Base-by-base conservation (phyloP, 2,888 invertebrate genomes). In the Pomacea canaliculata region DNA sequence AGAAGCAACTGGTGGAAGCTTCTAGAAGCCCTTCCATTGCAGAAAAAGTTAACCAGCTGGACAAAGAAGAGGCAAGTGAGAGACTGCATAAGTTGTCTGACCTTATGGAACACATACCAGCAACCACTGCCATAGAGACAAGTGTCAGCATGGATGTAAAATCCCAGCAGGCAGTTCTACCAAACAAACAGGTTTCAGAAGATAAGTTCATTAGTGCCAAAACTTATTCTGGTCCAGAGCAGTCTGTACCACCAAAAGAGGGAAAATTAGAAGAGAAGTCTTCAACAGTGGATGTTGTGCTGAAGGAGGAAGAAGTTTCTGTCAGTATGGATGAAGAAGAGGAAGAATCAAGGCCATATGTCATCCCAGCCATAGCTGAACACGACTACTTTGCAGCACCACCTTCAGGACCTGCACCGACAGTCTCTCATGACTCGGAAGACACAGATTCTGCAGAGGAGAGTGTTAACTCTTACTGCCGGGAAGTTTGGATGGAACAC, bases 301-400 rank as follows among this genome's bases (percentile, higher is more conserved):
- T 75, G 76, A 82, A 84, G 16, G 81, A 78, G 46, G 80, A 82
- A 27, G 78, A 76, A 18, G 80, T 80, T 65, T 74, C 75, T 16
- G 82, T 79, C 62, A 80, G 82, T n/a, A 81, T 78, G 48, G 77
- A 78, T 10, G 76, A 73, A 37, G 79, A 76, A 19, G 80, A 76
- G 27, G 75, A 73, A 69, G 78, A 80, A 10, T 68, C 70, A n/a
- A 76, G 76, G 19, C 78, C 78, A 37, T 77, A 80, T 27, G 60
- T 80, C 16, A 81, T 79, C 49, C 80, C 78, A 46, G 81, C 80
- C 70, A 84, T 87, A 37, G 85, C 86, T 1, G 90, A 90, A 76
- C 90, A 90, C 83, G 89, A 89, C 72, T 90, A 90, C 80, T 88
- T 87, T 78, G 86, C 86, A 7, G 81, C 83, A 66, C 86, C 85